Percentiles rank a stretch among this genome's conserved stretches.
These are phyloP conservation scores for Reinhardtius hippoglossoides DNA, from an alignment of 2,113 vertebrate genomes.

Conservation along the genomic window DNA sequence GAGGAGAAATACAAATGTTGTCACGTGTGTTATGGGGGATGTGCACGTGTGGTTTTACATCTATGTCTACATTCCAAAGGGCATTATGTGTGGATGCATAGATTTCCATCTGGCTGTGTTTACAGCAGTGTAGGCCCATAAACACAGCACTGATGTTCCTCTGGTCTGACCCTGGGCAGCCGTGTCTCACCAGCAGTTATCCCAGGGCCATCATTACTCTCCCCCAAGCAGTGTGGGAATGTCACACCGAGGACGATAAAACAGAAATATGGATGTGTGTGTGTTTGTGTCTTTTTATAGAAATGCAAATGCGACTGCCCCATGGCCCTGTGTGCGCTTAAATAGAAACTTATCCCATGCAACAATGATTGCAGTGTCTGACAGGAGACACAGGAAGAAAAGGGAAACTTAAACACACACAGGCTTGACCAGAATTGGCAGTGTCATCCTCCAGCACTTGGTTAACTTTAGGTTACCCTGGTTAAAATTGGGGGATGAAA, in stretches of 20 bases:
- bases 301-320: conserved; percentile 71
- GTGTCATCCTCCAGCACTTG: conserved; percentile 70
- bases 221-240: conserved; percentile 76
- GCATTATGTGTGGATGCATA: conserved; percentile 65
- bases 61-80: conserved; percentile 47
- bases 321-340: conserved; percentile 36
- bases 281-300: conserved; percentile 72
- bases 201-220: conserved; percentile 77
- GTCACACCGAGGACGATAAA: conserved; percentile 74
- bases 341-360: conserved; percentile 70
- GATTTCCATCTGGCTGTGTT: conserved; percentile 75
- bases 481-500: conserved; percentile 68
- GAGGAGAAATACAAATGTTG: not conserved
- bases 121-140: conserved; percentile 67
- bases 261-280: conserved; percentile 77
- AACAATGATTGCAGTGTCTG: conserved; percentile 81
- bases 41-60: conserved; percentile 25
- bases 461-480: conserved; percentile 75
- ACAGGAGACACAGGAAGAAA: conserved; percentile 72
- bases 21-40: not conserved
- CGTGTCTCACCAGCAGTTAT: conserved; percentile 77
- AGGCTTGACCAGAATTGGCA: conserved; percentile 73
- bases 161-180: conserved; percentile 73
- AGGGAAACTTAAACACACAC: conserved; percentile 71
- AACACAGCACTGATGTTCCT: conserved; percentile 68